Evolutionary conservation across 2,888 invertebrate species (phyloP).

Genomic region (Caenorhabditis macrosperma): DNA sequence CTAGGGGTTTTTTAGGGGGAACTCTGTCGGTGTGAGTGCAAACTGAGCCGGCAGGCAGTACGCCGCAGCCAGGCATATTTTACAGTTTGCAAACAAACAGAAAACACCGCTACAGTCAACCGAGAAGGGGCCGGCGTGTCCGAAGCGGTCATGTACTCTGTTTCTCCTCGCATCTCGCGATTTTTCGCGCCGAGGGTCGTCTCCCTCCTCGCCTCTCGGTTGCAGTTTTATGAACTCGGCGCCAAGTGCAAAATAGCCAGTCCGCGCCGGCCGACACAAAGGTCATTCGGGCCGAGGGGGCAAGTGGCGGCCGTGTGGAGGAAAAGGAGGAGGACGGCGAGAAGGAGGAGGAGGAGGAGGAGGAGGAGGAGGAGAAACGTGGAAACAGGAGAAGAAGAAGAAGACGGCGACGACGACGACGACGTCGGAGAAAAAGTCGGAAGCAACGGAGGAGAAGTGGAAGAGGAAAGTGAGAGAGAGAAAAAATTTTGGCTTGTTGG

Average conservation of each 20-base stretch:
- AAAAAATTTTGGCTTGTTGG: not conserved
- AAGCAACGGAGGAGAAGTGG: not conserved
- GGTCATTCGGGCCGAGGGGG: conserved; percentile 33
- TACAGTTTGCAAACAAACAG: conserved; percentile 49
- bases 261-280: conserved; percentile 46
- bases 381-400: not conserved
- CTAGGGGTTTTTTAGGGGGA: too few relatives aligned
- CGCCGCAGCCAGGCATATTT: conserved; percentile 28
- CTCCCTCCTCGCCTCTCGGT: not conserved
- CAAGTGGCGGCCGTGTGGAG: conserved; percentile 9
- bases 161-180: not conserved
- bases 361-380: not conserved
- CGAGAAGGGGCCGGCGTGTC: not conserved
- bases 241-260: conserved; percentile 45
- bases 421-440: conserved; percentile 8
- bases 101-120: conserved; percentile 15
- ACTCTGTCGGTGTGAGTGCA: too few relatives aligned
- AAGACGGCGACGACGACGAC: too few relatives aligned
- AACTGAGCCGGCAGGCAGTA: not conserved
- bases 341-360: not conserved
- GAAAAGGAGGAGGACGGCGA: too few relatives aligned
- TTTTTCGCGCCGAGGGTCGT: not conserved
- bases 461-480: not conserved
- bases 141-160: conserved; percentile 3
- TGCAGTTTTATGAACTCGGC: conserved; percentile 50